Base-by-base conservation (phyloP, 2,797 vertebrate genomes). In the Gobio occitaniae region DNA sequence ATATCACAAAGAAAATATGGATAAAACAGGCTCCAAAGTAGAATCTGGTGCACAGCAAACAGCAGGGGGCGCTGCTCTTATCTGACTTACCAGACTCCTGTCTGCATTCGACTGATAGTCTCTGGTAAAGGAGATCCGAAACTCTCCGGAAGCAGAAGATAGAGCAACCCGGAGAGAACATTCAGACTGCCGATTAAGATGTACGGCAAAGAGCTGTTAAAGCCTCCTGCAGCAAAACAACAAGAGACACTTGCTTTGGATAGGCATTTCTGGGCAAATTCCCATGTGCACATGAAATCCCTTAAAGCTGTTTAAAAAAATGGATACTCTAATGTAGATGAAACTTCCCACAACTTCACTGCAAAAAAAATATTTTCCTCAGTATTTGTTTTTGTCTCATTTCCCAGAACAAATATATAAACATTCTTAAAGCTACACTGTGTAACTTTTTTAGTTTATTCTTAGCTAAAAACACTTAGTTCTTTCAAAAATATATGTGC, bases 121-220 rank as follows among this genome's bases (percentile, higher is more conserved):
- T 99, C 97, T 0, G 97, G 98, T 76, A 99, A 93, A 63, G 96
- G 96, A 90, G 89, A 94, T 41, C 96, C 96, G 4, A 92, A 94
- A 91, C 93, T 99, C 94, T 99, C 97, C 0, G 98, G 98, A 87
- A 99, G 96, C 90, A 98, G 96, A 8, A 99, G 93, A 70, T 96
- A 96, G 59, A 98, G 93, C 89, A 98, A 94, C 92, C 95, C 96
- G 1, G 95, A 92, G 15, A 96, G 86, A 75, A 94, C 89, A 6
- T 96, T 97, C 68, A 98, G 93, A 86, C 94, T 95, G 47, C 97
- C 97, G 93, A 98, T 97, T 80, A 99, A 93, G 91, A 96, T 97
- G 92, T 97, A 97, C 86, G 97, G 97, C 92, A 99, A 91, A 90
- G 96, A 96, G 82, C 94, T 80, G 15, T 96, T 95, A 69, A 96